Conservation (phyloP, 2,113 vertebrate genomes). For the Shinisaurus crocodilurus region DNA sequence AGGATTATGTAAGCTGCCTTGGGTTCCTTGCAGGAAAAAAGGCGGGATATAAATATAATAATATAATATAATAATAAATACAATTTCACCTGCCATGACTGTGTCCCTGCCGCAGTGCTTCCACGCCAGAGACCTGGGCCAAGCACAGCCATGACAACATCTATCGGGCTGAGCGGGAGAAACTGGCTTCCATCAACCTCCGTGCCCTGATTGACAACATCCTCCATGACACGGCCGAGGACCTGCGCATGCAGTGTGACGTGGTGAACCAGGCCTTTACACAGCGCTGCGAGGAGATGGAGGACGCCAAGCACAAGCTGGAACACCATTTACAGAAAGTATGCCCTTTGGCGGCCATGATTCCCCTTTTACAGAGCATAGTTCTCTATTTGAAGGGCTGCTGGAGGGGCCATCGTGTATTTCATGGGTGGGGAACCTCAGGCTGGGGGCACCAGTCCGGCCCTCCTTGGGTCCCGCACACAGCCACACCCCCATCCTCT, state of each 20-base stretch:
- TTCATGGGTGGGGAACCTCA: too few species aligned
- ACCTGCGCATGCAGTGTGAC: conserved; percentile 83
- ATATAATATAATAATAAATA: too few species aligned
- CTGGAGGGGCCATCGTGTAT: too few species aligned
- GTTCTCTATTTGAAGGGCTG: too few species aligned
- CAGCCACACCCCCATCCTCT: too few species aligned
- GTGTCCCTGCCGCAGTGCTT: conserved; percentile 74
- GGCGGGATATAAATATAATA: background rate
- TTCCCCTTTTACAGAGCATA: too few species aligned
- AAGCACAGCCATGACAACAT: conserved; percentile 86
- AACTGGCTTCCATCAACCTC: conserved; percentile 79
- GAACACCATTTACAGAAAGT: conserved; percentile 81
- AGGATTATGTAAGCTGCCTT: too few species aligned
- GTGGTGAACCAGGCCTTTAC: conserved; percentile 78
- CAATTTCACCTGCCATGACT: background rate
- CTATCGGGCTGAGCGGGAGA: conserved; percentile 78
- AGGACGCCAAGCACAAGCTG: conserved; percentile 78
- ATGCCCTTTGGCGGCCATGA: background rate
- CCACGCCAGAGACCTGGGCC: conserved; percentile 80
- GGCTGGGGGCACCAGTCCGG: too few species aligned
- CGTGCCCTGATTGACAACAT: conserved; percentile 80
- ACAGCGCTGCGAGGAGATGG: conserved; percentile 78
- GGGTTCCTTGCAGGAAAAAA: too few species aligned
- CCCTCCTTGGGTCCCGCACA: too few species aligned
- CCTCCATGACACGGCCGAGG: conserved; percentile 82